Conservation (phyloP, 2,113 vertebrate species). For the Speoplatyrhinus poulsoni region DNA sequence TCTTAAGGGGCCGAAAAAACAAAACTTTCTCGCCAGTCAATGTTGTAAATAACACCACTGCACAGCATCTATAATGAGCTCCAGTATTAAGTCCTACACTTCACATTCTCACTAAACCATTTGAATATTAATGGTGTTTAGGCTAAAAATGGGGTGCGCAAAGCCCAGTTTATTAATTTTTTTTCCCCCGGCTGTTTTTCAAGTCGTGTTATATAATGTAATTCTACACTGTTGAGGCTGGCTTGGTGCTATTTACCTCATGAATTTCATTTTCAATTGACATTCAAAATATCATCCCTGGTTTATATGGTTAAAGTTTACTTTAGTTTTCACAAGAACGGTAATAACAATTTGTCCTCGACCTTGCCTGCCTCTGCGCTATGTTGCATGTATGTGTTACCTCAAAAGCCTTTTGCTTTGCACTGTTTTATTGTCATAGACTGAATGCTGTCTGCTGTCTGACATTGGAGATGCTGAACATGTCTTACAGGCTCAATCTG, state of each 20-base stretch:
- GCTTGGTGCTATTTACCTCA: background rate
- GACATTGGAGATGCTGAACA: background rate
- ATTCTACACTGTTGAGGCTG: too few relatives aligned
- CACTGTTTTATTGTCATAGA: slow-evolving; percentile 15
- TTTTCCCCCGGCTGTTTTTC: slow-evolving; percentile 11
- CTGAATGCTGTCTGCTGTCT: slow-evolving; percentile 18
- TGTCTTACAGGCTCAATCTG: too few relatives aligned
- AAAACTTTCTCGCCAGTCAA: slow-evolving; percentile 17
- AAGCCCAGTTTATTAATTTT: background rate
- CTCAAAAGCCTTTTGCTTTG: slow-evolving; percentile 35
- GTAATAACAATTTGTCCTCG: slow-evolving; percentile 40
- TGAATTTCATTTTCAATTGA: slow-evolving; percentile 1
- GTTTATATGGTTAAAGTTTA: slow-evolving; percentile 4
- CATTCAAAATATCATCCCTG: slow-evolving; percentile 4
- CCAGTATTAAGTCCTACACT: background rate
- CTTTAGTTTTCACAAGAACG: background rate
- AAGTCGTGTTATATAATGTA: slow-evolving; percentile 15
- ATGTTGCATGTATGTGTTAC: background rate
- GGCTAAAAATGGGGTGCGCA: slow-evolving; percentile 23
- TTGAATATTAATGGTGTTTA: slow-evolving; percentile 27
- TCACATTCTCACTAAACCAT: slow-evolving; percentile 8
- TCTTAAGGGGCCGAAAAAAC: slow-evolving; percentile 9
- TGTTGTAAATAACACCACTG: slow-evolving; percentile 14
- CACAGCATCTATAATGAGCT: slow-evolving; percentile 12
- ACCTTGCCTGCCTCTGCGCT: slow-evolving; percentile 9